Evolutionary conservation across 2,113 vertebrate species (phyloP).

Genomic region (Tor tambroides): DNA sequence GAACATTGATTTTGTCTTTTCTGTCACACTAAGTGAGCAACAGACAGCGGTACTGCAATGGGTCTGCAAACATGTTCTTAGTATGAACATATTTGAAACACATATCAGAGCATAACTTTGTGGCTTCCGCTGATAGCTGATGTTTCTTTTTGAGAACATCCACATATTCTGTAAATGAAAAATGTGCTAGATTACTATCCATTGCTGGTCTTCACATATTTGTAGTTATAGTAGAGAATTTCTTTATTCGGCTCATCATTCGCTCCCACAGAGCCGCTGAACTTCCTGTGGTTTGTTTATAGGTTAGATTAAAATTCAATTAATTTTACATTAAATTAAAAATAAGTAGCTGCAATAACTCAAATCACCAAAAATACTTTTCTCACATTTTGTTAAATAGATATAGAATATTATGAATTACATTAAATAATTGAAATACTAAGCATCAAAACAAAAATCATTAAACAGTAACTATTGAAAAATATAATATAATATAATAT

Average conservation of each 20-base stretch:
- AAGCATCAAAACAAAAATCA: neutral
- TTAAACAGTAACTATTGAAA: neutral
- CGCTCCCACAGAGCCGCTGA: neutral
- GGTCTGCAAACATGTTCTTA: slow-evolving; percentile 23
- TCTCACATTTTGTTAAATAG: neutral
- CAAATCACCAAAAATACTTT: neutral
- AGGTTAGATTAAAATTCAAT: neutral
- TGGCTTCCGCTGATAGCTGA: neutral
- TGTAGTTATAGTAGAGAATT: neutral
- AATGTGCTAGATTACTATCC: too few species aligned
- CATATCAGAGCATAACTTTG: neutral
- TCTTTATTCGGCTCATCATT: neutral
- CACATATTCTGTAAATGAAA: neutral
- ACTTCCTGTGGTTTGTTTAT: neutral
- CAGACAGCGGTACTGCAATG: slow-evolving; percentile 45
- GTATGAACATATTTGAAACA: slow-evolving; percentile 17
- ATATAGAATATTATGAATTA: neutral
- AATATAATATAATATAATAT: neutral
- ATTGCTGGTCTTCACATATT: neutral
- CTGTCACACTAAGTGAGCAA: slow-evolving; percentile 57
- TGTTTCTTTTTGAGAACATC: neutral
- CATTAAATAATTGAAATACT: neutral
- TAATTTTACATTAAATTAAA: neutral
- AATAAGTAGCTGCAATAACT: neutral
- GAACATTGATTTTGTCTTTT: slow-evolving; percentile 77